These are phyloP conservation scores for Odobenus rosmarus DNA, from an alignment of 2,113 vertebrate species.

Conservation along the genomic window DNA sequence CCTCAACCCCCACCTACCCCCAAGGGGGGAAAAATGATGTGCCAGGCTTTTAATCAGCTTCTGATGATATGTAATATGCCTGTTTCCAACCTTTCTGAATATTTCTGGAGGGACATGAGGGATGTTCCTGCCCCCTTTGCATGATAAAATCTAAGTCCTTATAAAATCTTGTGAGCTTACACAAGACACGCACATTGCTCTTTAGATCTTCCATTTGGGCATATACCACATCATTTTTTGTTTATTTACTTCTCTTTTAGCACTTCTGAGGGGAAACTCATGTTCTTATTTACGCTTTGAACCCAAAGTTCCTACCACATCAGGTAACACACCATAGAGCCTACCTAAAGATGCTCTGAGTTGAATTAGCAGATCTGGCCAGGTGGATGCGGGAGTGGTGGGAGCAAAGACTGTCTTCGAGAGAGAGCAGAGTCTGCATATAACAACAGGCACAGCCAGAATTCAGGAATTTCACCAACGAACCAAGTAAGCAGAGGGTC, in stretches of 20 bases:
- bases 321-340: background rate
- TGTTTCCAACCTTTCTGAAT: background rate
- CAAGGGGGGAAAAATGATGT: background rate
- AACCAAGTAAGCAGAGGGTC: background rate
- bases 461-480: background rate
- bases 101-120: background rate
- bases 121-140: background rate
- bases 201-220: background rate
- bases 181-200: accelerated
- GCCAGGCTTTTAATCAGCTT: background rate
- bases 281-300: background rate
- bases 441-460: background rate
- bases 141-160: background rate
- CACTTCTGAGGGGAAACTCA: background rate
- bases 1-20: accelerated
- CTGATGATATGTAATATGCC: too few species aligned
- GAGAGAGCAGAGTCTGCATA: background rate
- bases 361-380: background rate
- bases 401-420: background rate
- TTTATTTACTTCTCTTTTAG: background rate
- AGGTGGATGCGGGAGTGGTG: background rate
- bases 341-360: background rate
- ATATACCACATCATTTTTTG: background rate
- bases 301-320: background rate
- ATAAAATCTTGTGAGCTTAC: background rate